Conservation (phyloP, 2,888 invertebrate genomes). For the Apotomis betuletana region DNA sequence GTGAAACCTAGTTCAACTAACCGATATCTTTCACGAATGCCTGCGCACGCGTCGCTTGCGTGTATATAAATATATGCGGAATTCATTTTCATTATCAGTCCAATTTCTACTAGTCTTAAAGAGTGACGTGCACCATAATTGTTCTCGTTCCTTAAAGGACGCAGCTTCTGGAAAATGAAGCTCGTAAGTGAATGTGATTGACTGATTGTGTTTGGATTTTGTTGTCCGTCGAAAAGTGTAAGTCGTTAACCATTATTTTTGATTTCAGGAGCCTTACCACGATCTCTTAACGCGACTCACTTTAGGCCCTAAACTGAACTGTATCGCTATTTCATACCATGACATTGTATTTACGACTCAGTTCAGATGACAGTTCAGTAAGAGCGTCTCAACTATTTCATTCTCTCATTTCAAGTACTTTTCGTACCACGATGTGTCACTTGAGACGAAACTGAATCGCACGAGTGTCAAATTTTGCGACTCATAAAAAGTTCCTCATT, state of each 20-base stretch:
- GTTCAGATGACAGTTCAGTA: no score
- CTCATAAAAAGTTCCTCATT: no score
- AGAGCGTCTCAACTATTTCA: no score
- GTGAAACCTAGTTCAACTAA: conserved; percentile 71
- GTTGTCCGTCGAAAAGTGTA: conserved; percentile 48
- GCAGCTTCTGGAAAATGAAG: conserved; percentile 77
- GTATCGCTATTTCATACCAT: no score
- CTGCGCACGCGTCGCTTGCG: conserved; percentile 71
- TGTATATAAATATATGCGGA: conserved; percentile 82
- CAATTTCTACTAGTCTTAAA: conserved; percentile 70
- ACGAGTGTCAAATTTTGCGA: no score
- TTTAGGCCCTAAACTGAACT: no score
- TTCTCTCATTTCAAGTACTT: no score
- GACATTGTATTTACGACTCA: no score
- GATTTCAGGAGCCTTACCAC: no score
- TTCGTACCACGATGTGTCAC: no score
- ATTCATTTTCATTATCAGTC: conserved; percentile 82
- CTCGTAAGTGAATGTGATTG: conserved; percentile 73
- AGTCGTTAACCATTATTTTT: conserved; percentile 51
- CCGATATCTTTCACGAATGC: conserved; percentile 80
- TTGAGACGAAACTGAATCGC: no score
- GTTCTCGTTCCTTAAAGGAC: conserved; percentile 54
- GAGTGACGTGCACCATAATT: conserved; percentile 66
- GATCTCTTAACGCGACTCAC: no score
- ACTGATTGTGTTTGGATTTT: conserved; percentile 55